These are phyloP conservation scores for Cynopterus brachyotis DNA, from an alignment of 2,113 vertebrate species.

Conservation along the genomic window DNA sequence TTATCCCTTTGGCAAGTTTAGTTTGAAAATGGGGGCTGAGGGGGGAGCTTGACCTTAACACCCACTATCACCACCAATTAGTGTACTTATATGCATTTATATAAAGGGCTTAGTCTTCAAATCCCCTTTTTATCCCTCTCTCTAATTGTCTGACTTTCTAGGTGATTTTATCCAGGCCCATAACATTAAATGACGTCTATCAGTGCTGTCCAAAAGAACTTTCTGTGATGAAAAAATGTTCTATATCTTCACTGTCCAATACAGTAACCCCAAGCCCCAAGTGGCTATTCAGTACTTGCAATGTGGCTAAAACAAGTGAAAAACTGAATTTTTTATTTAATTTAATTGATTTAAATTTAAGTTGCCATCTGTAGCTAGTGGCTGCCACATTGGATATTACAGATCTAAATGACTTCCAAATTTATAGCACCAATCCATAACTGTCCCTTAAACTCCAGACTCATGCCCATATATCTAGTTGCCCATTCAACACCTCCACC, in stretches of 20 bases:
- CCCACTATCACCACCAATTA: neutral
- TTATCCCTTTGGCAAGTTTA: conserved; percentile 18
- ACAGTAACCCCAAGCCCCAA: neutral
- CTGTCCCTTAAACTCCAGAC: neutral
- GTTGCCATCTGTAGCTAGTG: neutral
- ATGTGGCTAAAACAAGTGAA: neutral
- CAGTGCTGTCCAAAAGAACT: neutral
- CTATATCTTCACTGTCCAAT: neutral
- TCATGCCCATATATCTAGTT: neutral
- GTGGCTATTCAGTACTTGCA: neutral
- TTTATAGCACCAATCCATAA: neutral
- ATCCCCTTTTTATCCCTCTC: neutral
- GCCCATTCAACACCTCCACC: neutral
- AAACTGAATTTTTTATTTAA: neutral
- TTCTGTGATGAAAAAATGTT: neutral
- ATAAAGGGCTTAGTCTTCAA: neutral
- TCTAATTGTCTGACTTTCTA: neutral
- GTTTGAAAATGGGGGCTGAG: neutral
- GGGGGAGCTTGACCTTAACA: neutral
- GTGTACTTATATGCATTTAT: neutral
- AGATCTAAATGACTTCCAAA: neutral
- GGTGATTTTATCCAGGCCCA: neutral
- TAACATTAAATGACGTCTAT: neutral
- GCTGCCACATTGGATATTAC: neutral
- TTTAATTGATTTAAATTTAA: neutral